These are phyloP conservation scores for Perca schrenkii DNA, from an alignment of 2,113 vertebrate genomes.

Conservation along the genomic window DNA sequence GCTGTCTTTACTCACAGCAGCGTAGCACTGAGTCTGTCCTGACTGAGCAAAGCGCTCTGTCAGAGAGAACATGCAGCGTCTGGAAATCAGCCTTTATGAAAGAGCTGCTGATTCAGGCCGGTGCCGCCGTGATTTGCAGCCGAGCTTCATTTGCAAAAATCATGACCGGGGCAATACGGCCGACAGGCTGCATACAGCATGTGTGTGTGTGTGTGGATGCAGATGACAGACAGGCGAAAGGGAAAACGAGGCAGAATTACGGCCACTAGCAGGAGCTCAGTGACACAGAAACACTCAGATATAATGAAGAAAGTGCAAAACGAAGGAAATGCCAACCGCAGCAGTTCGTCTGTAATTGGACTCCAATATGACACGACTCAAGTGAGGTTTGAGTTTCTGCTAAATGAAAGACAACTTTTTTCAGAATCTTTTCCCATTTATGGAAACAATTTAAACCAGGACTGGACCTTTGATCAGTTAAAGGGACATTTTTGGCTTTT, in stretches of 20 bases:
- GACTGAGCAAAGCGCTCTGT: slow-evolving; percentile 24
- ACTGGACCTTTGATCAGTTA: neutral
- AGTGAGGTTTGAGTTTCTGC: neutral
- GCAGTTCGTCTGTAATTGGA: slow-evolving; percentile 14
- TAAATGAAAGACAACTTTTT: neutral
- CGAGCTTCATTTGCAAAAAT: slow-evolving; percentile 78
- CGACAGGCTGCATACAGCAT: slow-evolving; percentile 35
- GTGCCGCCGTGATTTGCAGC: slow-evolving; percentile 71
- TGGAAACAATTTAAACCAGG: neutral
- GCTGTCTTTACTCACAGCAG: slow-evolving; percentile 37
- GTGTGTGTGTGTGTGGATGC: slow-evolving; percentile 13
- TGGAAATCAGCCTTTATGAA: slow-evolving; percentile 72
- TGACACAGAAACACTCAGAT: slow-evolving; percentile 40
- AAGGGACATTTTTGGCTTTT: no score
- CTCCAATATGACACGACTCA: neutral
- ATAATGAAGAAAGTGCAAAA: slow-evolving; percentile 50
- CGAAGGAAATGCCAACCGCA: slow-evolving; percentile 1
- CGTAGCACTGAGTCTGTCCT: slow-evolving; percentile 19
- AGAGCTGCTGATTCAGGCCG: slow-evolving; percentile 79
- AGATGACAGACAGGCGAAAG: slow-evolving; percentile 32
- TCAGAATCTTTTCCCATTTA: neutral
- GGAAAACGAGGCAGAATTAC: slow-evolving; percentile 49
- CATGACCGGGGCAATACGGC: slow-evolving; percentile 69
- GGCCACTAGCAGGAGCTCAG: slow-evolving; percentile 27
- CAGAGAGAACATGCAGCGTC: slow-evolving; percentile 54